Evolutionary conservation across 1,140 invertebrate species (phyloP), one percentile per base, ranked within the genome.

Genomic region (Chionoecetes opilio): DNA sequence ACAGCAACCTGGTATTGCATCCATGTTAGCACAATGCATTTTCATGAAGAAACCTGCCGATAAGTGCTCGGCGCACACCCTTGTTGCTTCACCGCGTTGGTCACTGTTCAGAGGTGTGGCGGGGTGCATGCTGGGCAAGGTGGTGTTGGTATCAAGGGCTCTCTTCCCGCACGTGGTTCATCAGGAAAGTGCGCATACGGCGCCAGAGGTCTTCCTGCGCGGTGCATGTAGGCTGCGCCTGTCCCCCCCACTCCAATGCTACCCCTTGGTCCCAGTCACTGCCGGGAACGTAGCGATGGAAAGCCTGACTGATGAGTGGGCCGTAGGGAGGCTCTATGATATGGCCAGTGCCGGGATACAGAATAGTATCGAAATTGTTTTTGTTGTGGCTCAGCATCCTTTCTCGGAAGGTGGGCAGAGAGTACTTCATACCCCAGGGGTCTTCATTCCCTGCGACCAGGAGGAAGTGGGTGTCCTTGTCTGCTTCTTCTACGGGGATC

Each of bases 241-340:
- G 75, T 29, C 93, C 93, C 17, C 85, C 93, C 63, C 93, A 94
- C 3, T 53, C 26, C 26, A 89, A 9, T 21, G 63, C 38, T 26
- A 88, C 2, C 26, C 63, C 63, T 26, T 38, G 85, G 75, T 2
- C 21, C 41, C 21, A 53, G 41, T 75, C 29, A 37, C 89, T 90
- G n/a, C 75, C 35, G 35, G 34, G 11, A 6, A 63, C 21, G 75
- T 41, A 86, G 8, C 34, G 21, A 35, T 88, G 37, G n/a, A 21
- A 35, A 21, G 31, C 11, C 31, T 88, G 86, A 37, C 34, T n/a
- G 14, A 87, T 31, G 26, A 82, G 37, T 5, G 94, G 87, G 31
- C 53, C 37, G 53, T 95, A 84, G 29, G 94, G 94, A 38, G 89
- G 88, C n/a, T 95, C 88, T n/a, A 95, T 95, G 32, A 95, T 82